phyloP scores from a whole-genome alignment of 2,113 vertebrate species.

The Coptodon bakossiorum region DNA sequence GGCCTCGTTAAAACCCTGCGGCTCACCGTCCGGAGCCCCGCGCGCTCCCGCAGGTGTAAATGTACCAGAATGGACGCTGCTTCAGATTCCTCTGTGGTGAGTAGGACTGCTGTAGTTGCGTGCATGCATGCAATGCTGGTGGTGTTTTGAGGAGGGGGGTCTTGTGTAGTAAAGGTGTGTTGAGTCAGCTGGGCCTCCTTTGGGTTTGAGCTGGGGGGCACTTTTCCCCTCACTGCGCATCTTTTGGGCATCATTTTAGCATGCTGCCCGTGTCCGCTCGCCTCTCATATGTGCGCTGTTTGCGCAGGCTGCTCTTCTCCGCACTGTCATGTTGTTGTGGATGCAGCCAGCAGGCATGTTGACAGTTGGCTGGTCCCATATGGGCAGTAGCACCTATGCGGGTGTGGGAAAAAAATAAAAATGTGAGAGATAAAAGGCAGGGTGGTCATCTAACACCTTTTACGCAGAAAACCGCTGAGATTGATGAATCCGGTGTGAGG shows the following conservation, averaged over 20 bases:
- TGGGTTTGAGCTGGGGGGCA: neutral
- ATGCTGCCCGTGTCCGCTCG: neutral
- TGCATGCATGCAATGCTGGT: neutral
- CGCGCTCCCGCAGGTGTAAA: neutral
- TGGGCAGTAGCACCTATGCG: constrained; percentile 9
- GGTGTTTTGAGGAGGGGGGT: neutral
- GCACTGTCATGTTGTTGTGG: constrained; percentile 26
- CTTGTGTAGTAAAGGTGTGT: neutral
- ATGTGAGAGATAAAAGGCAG: neutral
- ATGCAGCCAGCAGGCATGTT: constrained; percentile 43
- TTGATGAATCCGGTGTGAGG: neutral
- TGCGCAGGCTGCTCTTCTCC: neutral
- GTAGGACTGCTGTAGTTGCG: neutral
- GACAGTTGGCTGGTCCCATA: constrained; percentile 17
- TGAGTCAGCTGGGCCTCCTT: neutral
- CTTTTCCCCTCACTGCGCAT: neutral
- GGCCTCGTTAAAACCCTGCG: neutral
- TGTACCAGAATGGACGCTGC: neutral
- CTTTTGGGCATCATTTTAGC: neutral
- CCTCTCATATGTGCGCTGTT: neutral
- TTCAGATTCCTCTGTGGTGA: constrained; percentile 18
- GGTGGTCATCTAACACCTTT: neutral
- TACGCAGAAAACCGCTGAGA: neutral
- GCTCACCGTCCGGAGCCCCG: neutral
- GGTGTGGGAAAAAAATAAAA: neutral